These are phyloP conservation scores for Rhabdomys dilectus DNA, from an alignment of 2,113 vertebrate species.

Conservation along the genomic window DNA sequence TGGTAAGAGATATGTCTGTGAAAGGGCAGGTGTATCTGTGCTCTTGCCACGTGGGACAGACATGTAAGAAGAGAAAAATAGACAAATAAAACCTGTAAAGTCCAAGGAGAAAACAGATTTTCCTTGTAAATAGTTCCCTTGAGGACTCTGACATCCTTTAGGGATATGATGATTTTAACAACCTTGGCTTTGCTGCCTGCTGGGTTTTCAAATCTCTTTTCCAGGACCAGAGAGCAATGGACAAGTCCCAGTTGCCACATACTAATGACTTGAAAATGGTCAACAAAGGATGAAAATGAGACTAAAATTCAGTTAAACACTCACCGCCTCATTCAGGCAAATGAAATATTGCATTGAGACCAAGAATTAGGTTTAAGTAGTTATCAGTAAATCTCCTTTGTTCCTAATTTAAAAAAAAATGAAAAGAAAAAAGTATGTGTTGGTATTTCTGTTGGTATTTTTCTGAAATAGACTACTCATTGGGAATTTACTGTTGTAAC, in stretches of 20 bases:
- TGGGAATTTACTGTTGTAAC: background rate
- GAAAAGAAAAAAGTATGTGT: background rate
- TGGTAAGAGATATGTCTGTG: background rate
- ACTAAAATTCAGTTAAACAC: slow-evolving; percentile 47
- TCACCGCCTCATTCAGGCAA: background rate
- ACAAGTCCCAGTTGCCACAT: background rate
- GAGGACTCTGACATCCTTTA: slow-evolving; percentile 59
- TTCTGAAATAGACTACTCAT: slow-evolving; percentile 25
- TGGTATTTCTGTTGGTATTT: slow-evolving; percentile 31
- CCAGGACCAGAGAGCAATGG: slow-evolving; percentile 23
- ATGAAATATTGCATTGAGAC: background rate
- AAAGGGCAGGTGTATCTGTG: background rate
- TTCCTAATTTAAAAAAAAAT: background rate
- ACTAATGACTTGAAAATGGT: slow-evolving; percentile 54
- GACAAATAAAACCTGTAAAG: slow-evolving; percentile 79
- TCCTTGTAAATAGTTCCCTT: slow-evolving; percentile 58
- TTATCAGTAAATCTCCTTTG: slow-evolving; percentile 21
- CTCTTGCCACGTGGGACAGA: slow-evolving; percentile 44
- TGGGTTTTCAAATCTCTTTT: slow-evolving; percentile 73
- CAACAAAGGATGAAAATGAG: background rate
- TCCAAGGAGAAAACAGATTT: slow-evolving; percentile 73
- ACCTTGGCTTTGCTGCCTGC: slow-evolving; percentile 38
- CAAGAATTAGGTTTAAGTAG: slow-evolving; percentile 33
- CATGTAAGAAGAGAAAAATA: slow-evolving; percentile 67
- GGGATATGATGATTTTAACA: slow-evolving; percentile 70